Conservation (phyloP, 2,888 invertebrate genomes). For the Bimastos eiseni region DNA sequence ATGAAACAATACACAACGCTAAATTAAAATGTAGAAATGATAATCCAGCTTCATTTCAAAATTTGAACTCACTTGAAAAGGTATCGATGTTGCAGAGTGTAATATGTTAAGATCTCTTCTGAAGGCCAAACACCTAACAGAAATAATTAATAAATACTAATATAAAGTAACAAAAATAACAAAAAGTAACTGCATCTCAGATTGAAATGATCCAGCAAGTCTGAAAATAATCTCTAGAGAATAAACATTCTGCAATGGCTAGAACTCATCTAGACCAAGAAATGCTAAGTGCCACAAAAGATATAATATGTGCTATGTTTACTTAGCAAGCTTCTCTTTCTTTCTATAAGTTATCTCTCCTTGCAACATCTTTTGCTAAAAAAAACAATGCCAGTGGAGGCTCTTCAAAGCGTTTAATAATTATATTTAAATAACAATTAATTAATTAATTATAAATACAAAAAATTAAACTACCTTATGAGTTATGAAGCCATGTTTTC, state of each 20-base stretch:
- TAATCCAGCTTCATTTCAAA: not conserved
- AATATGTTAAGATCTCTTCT: slow-evolving; percentile 64
- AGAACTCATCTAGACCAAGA: no score
- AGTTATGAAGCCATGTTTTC: not conserved
- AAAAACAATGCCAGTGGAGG: not conserved
- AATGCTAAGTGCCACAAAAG: no score
- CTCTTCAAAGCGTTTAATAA: not conserved
- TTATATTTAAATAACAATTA: not conserved
- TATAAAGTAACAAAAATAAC: not conserved
- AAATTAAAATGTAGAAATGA: not conserved
- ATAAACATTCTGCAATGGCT: not conserved
- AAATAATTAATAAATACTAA: slow-evolving; percentile 26
- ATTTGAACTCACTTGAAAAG: slow-evolving; percentile 65
- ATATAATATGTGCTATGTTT: no score
- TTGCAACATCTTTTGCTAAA: not conserved
- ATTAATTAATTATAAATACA: not conserved
- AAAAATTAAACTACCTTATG: not conserved
- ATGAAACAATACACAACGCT: not conserved
- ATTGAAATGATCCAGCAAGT: not conserved
- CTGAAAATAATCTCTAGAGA: not conserved
- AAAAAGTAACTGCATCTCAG: not conserved
- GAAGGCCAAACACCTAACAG: slow-evolving; percentile 60
- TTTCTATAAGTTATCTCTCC: not conserved
- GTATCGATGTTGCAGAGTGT: slow-evolving; percentile 70
- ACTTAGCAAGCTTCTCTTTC: no score